Evolutionary conservation across 2,888 invertebrate genomes (phyloP).

Genomic region (Minunthozetes semirufus): DNA sequence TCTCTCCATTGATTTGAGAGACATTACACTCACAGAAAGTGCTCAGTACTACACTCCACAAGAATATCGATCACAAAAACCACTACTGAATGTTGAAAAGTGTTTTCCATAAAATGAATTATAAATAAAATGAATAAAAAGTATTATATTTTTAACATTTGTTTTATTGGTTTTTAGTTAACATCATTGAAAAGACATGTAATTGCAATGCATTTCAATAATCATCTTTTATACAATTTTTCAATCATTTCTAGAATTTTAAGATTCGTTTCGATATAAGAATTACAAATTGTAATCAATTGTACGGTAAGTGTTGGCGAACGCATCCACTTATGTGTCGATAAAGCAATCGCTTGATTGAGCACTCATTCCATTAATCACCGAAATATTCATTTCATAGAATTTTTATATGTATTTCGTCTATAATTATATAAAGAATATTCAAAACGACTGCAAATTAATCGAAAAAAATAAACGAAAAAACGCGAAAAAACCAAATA

Average conservation of each 20-base stretch:
- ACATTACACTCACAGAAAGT: too few species aligned
- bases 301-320: slow-evolving; percentile 5
- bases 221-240: slow-evolving; percentile 9
- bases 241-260: not conserved
- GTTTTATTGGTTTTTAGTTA: not conserved
- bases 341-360: not conserved
- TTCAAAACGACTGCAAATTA: not conserved
- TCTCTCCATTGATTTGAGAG: too few species aligned
- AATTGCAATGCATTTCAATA: not conserved
- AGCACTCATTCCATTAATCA: not conserved
- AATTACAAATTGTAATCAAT: slow-evolving; percentile 18
- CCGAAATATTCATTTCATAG: not conserved
- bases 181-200: slow-evolving; percentile 11
- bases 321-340: not conserved
- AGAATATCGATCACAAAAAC: too few species aligned
- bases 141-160: not conserved
- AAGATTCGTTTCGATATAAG: not conserved
- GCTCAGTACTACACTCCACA: too few species aligned
- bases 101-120: too few species aligned
- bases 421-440: not conserved
- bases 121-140: not conserved
- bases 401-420: not conserved
- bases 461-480: not conserved
- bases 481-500: not conserved
- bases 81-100: too few species aligned